Base-by-base conservation (phyloP, 2,797 vertebrate genomes). In the Chrosomus eos region DNA sequence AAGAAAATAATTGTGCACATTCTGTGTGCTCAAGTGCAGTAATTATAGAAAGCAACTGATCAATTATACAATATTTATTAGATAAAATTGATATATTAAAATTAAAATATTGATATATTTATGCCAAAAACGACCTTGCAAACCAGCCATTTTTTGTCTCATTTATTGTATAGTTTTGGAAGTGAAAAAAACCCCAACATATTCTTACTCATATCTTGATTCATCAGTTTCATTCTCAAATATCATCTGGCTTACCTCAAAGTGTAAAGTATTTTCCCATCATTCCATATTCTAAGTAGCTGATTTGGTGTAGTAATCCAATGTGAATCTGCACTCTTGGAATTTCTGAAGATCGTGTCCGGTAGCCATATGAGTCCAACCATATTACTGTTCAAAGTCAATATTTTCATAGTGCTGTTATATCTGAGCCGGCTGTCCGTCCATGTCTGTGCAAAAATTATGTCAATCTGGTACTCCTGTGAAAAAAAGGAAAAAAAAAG, bases 361-460 rank as follows among this genome's bases (percentile, higher is more conserved):
- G 98, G 98, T 16, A 99, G 94, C 98, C 98, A 99, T 86, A 99
- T 98, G 53, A 98, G 93, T 48, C 97, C 98, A 40, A 98, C 97
- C 98, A 99, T 99, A 86, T 99, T 98, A 94, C 97, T 99, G 93
- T 95, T 95, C 58, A 95, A 80, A 70, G 97, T 99, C 82, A 99
- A 86, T 84, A 97, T 97, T 90, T 97, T 99, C 96, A 98, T 96
- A 5, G 97, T 97, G 94, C 97, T 98, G 90, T 99, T 99, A 94
- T 98, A 98, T 87, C 97, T 95, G 81, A 99, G 96, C 1, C 97
- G 96, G 84, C 96, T 98, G 92, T 99, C 98, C n/a, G 95, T 98
- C 98, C 98, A 99, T 0, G 98, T 99, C 93, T 99, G 98, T 83
- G 98, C 97, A 87, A 99, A 99, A 93, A 99, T 99, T 82, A 99